A percentile compares a stretch with the other conserved stretches of the same genome.
phyloP scores from a whole-genome alignment of 1,140 invertebrate genomes.

The Cherax destructor region DNA sequence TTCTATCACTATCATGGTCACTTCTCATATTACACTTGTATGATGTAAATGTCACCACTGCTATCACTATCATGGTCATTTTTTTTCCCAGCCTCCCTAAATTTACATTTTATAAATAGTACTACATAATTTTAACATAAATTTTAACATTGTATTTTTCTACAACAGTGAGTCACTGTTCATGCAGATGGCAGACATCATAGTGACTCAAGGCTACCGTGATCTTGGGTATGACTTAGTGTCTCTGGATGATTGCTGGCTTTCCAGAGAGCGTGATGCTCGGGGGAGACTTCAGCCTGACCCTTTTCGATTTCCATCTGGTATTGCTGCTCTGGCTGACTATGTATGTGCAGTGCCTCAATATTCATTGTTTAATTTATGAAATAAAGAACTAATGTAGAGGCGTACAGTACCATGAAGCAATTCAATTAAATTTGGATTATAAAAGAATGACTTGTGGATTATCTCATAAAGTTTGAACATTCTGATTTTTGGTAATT shows the following conservation, averaged over 20 bases:
- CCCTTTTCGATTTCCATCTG: slow-evolving; percentile 90
- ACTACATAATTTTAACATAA: neutral
- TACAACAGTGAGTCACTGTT: slow-evolving; percentile 90
- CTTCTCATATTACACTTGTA: too few relatives aligned
- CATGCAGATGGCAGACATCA: slow-evolving; percentile 91
- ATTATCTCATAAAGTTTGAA: too few relatives aligned
- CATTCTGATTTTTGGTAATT: too few relatives aligned
- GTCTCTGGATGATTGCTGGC: slow-evolving; percentile 97
- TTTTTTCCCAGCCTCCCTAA: too few relatives aligned
- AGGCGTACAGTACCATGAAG: too few relatives aligned
- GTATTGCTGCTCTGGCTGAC: slow-evolving; percentile 91
- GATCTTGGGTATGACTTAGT: slow-evolving; percentile 93
- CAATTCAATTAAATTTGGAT: too few relatives aligned
- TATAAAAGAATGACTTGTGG: too few relatives aligned
- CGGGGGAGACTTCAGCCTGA: slow-evolving; percentile 90
- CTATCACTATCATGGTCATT: too few relatives aligned
- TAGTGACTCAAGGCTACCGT: slow-evolving; percentile 92
- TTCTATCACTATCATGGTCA: too few relatives aligned
- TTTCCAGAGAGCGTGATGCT: slow-evolving; percentile 85
- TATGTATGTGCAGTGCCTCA: slow-evolving; percentile 84
- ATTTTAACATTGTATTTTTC: neutral
- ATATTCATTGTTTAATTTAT: neutral
- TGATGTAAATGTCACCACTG: too few relatives aligned
- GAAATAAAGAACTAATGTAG: too few relatives aligned
- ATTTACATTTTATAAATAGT: too few relatives aligned